Evolutionary conservation across 2,113 vertebrate species (phyloP).

Genomic region (Cephalophus harveyi): DNA sequence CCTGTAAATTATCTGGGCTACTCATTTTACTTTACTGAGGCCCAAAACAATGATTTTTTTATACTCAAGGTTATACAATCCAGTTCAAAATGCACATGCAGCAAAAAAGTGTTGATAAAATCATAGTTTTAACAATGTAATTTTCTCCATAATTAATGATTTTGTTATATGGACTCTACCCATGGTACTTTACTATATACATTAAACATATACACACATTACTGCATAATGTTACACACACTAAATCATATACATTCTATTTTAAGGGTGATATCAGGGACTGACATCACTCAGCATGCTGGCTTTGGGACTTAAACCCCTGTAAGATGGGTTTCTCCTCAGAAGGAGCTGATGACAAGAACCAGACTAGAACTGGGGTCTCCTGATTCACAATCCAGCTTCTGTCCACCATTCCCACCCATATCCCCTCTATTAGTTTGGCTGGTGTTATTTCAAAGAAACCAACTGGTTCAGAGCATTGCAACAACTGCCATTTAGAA

Average conservation of each 20-base stretch:
- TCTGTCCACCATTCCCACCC: background rate
- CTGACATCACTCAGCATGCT: background rate
- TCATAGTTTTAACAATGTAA: background rate
- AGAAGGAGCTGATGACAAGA: background rate
- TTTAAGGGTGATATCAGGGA: background rate
- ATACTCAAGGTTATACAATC: background rate
- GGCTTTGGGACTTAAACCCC: background rate
- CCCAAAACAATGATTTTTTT: background rate
- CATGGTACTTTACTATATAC: background rate
- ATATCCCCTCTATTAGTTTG: background rate
- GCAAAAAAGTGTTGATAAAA: background rate
- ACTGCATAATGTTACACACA: background rate
- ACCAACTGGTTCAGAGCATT: background rate
- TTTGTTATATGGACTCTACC: background rate
- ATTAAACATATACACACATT: background rate
- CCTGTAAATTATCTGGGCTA: background rate
- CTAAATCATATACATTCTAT: background rate
- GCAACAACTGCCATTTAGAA: background rate
- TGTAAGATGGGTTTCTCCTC: background rate
- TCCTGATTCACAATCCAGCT: background rate
- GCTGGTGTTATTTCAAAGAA: background rate
- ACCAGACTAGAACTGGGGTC: background rate
- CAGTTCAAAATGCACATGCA: background rate
- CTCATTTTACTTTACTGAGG: conserved; percentile 1
- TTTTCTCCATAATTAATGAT: background rate